These are phyloP conservation scores for Archaeoteleia sp. DNA, from an alignment of 2,888 invertebrate species.

Conservation along the genomic window DNA sequence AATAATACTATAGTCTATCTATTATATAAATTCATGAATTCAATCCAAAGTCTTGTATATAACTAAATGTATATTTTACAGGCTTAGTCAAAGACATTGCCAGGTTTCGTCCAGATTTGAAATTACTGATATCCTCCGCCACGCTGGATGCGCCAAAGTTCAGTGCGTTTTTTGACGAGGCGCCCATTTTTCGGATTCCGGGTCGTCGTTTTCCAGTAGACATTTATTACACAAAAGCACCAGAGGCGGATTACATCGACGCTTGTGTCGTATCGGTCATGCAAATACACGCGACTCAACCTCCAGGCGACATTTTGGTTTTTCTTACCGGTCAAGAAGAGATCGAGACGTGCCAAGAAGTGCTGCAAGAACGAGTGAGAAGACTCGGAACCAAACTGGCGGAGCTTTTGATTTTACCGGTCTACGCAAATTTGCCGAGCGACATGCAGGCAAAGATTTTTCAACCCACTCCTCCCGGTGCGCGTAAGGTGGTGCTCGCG, in stretches of 20 bases:
- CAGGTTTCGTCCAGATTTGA: slow-evolving; percentile 93
- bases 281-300: slow-evolving; percentile 98
- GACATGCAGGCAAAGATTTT: slow-evolving; percentile 99
- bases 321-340: slow-evolving; percentile 95
- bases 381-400: slow-evolving; percentile 94
- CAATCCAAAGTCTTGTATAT: too few relatives aligned
- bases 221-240: slow-evolving; percentile 99
- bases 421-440: slow-evolving; percentile 98
- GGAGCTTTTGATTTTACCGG: slow-evolving; percentile 94
- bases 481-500: slow-evolving; percentile 96
- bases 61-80: slow-evolving; percentile 13
- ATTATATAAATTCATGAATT: too few relatives aligned
- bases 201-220: slow-evolving; percentile 98
- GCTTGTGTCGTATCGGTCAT: slow-evolving; percentile 97
- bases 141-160: slow-evolving; percentile 99
- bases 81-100: slow-evolving; percentile 96
- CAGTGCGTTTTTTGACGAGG: slow-evolving; percentile 98
- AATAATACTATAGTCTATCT: slow-evolving; percentile 8
- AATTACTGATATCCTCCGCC: slow-evolving; percentile 97
- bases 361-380: slow-evolving; percentile 92
- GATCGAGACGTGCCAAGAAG: slow-evolving; percentile 92
- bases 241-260: slow-evolving; percentile 99
- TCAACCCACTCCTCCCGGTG: slow-evolving; percentile 96
- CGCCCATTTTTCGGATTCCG: slow-evolving; percentile 97
- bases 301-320: slow-evolving; percentile 95